phyloP scores from a whole-genome alignment of 2,888 invertebrate genomes.

The Aphidius colemani region DNA sequence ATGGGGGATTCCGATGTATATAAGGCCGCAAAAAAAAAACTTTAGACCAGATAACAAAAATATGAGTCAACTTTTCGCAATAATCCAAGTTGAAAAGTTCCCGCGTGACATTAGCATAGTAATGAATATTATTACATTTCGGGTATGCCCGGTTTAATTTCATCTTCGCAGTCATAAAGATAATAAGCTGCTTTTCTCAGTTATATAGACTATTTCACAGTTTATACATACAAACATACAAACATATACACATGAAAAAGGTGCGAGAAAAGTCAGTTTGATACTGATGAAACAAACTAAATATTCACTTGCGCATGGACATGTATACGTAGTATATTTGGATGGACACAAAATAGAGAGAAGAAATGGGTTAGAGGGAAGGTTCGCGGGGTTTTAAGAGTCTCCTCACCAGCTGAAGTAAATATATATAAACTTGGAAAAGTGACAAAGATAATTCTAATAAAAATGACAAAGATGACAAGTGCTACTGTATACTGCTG shows the following conservation, averaged over 20 bases:
- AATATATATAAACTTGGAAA: conserved; percentile 61
- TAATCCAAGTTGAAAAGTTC: conserved; percentile 44
- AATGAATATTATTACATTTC: conserved; percentile 61
- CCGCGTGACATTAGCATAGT: conserved; percentile 59
- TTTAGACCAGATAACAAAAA: conserved; percentile 56
- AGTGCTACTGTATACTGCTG: not conserved
- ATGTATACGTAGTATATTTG: conserved; percentile 25
- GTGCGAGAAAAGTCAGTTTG: conserved; percentile 22
- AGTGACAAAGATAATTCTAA: conserved; percentile 60
- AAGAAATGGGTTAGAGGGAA: conserved; percentile 26
- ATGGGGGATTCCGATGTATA: too few relatives aligned
- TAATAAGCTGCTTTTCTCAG: conserved; percentile 50
- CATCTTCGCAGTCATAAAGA: conserved; percentile 61
- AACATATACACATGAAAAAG: conserved; percentile 35
- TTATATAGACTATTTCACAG: conserved; percentile 12
- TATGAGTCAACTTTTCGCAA: conserved; percentile 56
- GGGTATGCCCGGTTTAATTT: conserved; percentile 60
- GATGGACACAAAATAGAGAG: conserved; percentile 25
- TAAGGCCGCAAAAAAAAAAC: conserved; percentile 37
- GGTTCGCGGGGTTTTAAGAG: conserved; percentile 52
- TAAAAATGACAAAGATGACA: conserved; percentile 55
- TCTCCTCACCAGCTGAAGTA: conserved; percentile 43
- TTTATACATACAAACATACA: not conserved
- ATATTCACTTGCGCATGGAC: too few relatives aligned
- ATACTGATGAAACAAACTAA: conserved; percentile 23